Base-by-base conservation (phyloP, 2,888 invertebrate species). In the Escarpia spicata region DNA sequence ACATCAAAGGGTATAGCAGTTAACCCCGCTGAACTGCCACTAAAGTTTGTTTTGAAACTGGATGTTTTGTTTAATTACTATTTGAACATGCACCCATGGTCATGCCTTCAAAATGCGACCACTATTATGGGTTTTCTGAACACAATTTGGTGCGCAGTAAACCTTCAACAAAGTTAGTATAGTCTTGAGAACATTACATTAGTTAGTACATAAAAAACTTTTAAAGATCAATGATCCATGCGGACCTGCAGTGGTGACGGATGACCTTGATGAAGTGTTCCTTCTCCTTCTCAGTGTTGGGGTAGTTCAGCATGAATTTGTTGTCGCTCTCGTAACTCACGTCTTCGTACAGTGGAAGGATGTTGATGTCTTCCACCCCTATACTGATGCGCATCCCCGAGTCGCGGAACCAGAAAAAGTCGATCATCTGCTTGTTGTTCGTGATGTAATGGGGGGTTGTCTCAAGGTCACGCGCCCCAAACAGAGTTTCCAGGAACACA, bases 281-380 rank as follows among this genome's bases (percentile, higher is more conserved):
- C 92, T 95, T 95, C 0, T 94, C 94, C 44, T 95, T 94, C 45
- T 94, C 93, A 0, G 93, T 93, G 92, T 94, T 94, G 91, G 94
- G 94, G 37, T 92, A 93, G 31, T 91, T 90, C 43, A 94, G 92
- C 93, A 95, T 95, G 94, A 94, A 95, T 15, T 92, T 92, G 75
- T 94, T 95, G 93, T 96, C 96, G 92, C 95, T 95, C 2, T 94
- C 93, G 91, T 91, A 90, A 58, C 95, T 95, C 9, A 96, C 93
- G 93, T 96, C 96, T n/a, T 94, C 95, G 93, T 96, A 96, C 92
- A 95, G 95, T 1, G 96, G 96, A 31, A 96, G 94, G 90, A 96
- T 94, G 94, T 95, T 95, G 8, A 96, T 94, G 31, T 95, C 95
- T 8, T 95, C 94, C 15, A 96, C 94, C 89, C 95, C 95, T 92